phyloP scores from a whole-genome alignment of 2,797 vertebrate genomes.

The Myiotriccus ornatus region DNA sequence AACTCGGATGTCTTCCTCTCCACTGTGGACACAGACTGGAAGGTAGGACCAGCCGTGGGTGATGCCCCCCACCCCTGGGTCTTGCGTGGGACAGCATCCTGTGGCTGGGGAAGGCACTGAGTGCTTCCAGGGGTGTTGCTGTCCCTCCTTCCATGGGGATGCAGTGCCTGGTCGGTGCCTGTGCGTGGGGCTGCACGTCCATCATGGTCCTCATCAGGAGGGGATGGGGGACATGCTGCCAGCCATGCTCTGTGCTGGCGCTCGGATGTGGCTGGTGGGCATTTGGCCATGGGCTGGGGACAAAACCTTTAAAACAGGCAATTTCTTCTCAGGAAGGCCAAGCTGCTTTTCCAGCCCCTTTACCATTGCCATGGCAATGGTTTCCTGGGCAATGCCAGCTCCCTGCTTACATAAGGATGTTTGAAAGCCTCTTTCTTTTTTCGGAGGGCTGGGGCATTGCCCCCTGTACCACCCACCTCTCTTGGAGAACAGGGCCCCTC shows the following conservation, averaged over 20 bases:
- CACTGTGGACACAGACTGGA: constrained; percentile 79
- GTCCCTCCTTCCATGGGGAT: fast-evolving
- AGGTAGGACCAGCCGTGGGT: constrained; percentile 70
- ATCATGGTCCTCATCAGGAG: neutral
- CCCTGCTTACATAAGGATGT: constrained; percentile 41
- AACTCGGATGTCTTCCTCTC: constrained; percentile 78
- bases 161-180: neutral
- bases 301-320: constrained; percentile 46
- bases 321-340: constrained; percentile 48
- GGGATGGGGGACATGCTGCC: neutral
- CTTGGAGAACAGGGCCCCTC: neutral
- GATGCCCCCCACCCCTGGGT: neutral
- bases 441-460: neutral
- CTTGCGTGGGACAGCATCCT: fast-evolving
- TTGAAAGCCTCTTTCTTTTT: constrained; percentile 43
- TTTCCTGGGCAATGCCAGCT: constrained; percentile 58
- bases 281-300: neutral
- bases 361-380: constrained; percentile 67
- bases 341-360: constrained; percentile 54
- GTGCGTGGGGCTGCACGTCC: neutral
- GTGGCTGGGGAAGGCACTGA: neutral
- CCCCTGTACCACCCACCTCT: neutral
- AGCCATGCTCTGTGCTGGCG: neutral
- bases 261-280: neutral
- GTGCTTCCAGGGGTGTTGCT: fast-evolving